These are phyloP conservation scores for Echinops telfairi DNA, from an alignment of 2,113 vertebrate genomes.

Conservation along the genomic window DNA sequence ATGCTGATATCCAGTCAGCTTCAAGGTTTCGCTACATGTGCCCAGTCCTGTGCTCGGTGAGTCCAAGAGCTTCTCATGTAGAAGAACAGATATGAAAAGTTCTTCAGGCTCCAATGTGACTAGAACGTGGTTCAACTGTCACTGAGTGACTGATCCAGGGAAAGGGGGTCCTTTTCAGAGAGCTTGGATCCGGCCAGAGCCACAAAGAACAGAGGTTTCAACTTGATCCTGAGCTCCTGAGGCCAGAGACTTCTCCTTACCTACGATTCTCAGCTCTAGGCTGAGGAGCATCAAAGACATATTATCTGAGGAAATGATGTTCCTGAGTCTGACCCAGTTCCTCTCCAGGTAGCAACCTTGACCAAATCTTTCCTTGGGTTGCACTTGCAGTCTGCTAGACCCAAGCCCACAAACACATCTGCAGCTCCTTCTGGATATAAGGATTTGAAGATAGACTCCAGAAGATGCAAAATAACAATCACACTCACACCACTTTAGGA, in stretches of 20 bases:
- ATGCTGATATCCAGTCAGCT: neutral
- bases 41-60: neutral
- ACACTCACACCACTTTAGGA: neutral
- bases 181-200: neutral
- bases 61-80: neutral
- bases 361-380: neutral
- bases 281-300: neutral
- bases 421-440: neutral
- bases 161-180: neutral
- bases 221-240: neutral
- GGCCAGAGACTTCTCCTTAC: neutral
- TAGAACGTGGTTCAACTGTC: neutral
- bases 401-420: too few relatives aligned
- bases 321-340: rapidly evolving
- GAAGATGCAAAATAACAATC: neutral
- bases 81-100: neutral
- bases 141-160: neutral
- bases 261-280: neutral
- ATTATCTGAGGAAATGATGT: neutral
- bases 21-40: neutral
- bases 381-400: neutral
- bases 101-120: neutral
- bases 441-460: neutral
- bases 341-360: neutral
- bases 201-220: neutral